Evolutionary conservation across 1,140 invertebrate species (phyloP).

Genomic region (Zaprionus vittiger): DNA sequence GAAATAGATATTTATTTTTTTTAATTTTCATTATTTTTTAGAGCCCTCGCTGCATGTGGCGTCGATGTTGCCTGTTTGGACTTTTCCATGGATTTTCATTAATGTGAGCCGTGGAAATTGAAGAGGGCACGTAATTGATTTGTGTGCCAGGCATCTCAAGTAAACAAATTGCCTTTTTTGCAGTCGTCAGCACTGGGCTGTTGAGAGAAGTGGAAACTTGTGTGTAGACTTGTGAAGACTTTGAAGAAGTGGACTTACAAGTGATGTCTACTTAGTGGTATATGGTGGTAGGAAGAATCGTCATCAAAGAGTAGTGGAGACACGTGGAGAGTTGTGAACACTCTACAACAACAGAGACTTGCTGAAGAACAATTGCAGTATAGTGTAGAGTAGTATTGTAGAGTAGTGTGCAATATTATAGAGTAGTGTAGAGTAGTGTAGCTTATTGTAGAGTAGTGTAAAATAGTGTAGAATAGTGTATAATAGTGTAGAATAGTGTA

Average conservation of each 20-base stretch:
- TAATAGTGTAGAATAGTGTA: background rate
- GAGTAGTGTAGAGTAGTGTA: background rate
- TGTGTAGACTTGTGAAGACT: background rate
- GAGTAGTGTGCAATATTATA: background rate
- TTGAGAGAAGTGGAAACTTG: background rate
- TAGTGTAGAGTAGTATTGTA: background rate
- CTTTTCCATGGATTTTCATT: conserved; percentile 76
- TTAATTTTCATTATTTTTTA: conserved; percentile 18
- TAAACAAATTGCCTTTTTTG: conserved; percentile 35
- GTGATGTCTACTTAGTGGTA: background rate
- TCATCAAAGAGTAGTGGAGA: background rate
- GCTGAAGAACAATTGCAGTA: background rate
- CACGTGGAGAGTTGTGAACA: background rate
- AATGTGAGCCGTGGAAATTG: conserved; percentile 60
- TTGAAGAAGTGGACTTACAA: background rate
- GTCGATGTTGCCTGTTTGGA: background rate
- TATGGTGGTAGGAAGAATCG: background rate
- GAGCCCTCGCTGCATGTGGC: conserved; percentile 59
- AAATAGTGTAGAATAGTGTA: background rate
- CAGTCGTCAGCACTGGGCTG: background rate
- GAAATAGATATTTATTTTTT: conserved; percentile 30
- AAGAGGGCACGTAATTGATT: conserved; percentile 65
- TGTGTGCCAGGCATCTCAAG: conserved; percentile 33
- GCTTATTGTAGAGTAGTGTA: background rate
- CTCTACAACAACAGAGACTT: background rate